Conservation (phyloP, 30 jellyfish, hydroid and myxozoan species). For the Chironex yamaguchii region DNA sequence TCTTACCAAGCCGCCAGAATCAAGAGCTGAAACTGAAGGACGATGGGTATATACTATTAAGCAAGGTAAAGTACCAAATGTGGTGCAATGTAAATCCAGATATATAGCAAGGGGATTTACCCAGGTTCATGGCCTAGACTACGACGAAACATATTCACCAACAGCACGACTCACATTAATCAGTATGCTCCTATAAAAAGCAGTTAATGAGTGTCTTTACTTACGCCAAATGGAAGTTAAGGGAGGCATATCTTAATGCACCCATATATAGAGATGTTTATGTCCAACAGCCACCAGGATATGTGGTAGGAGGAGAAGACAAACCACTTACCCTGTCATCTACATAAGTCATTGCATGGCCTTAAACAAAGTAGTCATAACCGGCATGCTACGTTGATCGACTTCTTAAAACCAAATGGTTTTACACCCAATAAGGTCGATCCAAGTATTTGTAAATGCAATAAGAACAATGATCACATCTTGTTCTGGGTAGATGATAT, state of each 20-base stretch:
- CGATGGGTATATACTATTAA: constrained; percentile 44
- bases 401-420: background rate
- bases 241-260: constrained; percentile 69
- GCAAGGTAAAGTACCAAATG: constrained; percentile 10
- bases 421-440: constrained; percentile 68
- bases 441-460: constrained; percentile 51
- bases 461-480: background rate
- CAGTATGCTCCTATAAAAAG: constrained; percentile 50
- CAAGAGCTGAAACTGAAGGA: constrained; percentile 33
- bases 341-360: constrained; percentile 75
- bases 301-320: constrained; percentile 5
- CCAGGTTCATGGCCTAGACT: constrained; percentile 44
- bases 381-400: constrained; percentile 36
- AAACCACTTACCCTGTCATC: constrained; percentile 44
- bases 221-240: constrained; percentile 65
- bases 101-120: constrained; percentile 53
- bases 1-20: constrained; percentile 11
- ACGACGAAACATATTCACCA: constrained; percentile 65
- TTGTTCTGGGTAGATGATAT: constrained; percentile 64
- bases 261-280: constrained; percentile 52
- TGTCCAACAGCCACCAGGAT: constrained; percentile 68
- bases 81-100: constrained; percentile 18
- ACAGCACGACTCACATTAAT: constrained; percentile 76
- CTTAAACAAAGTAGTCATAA: constrained; percentile 83
- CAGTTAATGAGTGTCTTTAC: background rate